Conservation (phyloP, 1,140 invertebrate genomes). For the Venturia canescens region DNA sequence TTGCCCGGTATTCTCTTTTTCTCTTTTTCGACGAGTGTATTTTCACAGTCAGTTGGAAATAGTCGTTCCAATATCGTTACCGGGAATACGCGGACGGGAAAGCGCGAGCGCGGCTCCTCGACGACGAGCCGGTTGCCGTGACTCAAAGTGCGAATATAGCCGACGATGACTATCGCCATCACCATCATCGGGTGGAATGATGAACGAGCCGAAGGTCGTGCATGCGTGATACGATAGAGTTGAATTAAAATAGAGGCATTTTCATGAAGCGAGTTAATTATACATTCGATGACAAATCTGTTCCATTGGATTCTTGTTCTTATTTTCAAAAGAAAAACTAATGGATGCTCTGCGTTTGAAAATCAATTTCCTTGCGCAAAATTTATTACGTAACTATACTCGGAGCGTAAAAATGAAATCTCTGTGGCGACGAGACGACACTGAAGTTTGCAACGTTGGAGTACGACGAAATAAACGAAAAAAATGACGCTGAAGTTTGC, state of each 20-base stretch:
- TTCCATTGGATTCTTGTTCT: neutral
- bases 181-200: neutral
- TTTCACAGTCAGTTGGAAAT: conserved; percentile 74
- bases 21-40: conserved; percentile 61
- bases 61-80: conserved; percentile 74
- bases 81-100: conserved; percentile 60
- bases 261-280: neutral
- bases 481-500: no score
- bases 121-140: conserved; percentile 46
- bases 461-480: no score
- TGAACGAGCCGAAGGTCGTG: neutral
- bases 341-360: no score
- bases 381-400: neutral
- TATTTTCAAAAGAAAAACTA: neutral
- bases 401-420: neutral
- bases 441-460: no score
- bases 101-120: conserved; percentile 41
- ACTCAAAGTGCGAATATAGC: conserved; percentile 44
- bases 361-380: no score
- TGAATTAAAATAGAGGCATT: conserved; percentile 5
- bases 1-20: conserved; percentile 44
- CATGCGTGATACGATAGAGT: conserved; percentile 2
- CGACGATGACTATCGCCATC: conserved; percentile 30
- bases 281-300: neutral
- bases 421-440: no score